Evolutionary conservation across 2,888 invertebrate species (phyloP).

Genomic region (Parelbella ahira): DNA sequence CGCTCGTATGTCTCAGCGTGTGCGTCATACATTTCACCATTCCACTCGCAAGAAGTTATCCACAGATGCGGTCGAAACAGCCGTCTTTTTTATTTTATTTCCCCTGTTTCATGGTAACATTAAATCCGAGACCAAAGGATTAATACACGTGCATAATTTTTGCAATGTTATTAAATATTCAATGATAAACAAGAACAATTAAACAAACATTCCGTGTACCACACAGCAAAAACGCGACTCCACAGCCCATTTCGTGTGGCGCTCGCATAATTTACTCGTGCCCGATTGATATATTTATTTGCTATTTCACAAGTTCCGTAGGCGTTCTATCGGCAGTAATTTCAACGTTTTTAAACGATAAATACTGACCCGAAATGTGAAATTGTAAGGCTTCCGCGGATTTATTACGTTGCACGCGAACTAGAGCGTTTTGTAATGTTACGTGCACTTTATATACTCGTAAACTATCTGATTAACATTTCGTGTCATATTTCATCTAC

Average conservation of each 20-base stretch:
- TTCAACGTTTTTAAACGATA: constrained; percentile 46
- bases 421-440: constrained; percentile 34
- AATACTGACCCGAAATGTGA: constrained; percentile 44
- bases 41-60: too few relatives aligned
- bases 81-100: too few relatives aligned
- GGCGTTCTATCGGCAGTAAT: constrained; percentile 50
- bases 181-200: not conserved
- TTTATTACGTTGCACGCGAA: constrained; percentile 39
- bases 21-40: too few relatives aligned
- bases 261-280: constrained; percentile 48
- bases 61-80: too few relatives aligned
- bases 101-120: too few relatives aligned
- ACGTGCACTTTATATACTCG: constrained; percentile 4
- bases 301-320: constrained; percentile 57
- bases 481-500: too few relatives aligned
- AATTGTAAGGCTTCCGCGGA: constrained; percentile 49
- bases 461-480: too few relatives aligned
- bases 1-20: too few relatives aligned
- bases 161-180: too few relatives aligned
- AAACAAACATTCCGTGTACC: constrained; percentile 27
- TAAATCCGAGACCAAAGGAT: too few relatives aligned
- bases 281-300: constrained; percentile 68
- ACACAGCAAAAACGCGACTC: constrained; percentile 32
- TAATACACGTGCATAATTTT: too few relatives aligned
- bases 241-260: constrained; percentile 48